Evolutionary conservation across 2,888 invertebrate genomes (phyloP).

Genomic region (Pristionchus exspectatus): DNA sequence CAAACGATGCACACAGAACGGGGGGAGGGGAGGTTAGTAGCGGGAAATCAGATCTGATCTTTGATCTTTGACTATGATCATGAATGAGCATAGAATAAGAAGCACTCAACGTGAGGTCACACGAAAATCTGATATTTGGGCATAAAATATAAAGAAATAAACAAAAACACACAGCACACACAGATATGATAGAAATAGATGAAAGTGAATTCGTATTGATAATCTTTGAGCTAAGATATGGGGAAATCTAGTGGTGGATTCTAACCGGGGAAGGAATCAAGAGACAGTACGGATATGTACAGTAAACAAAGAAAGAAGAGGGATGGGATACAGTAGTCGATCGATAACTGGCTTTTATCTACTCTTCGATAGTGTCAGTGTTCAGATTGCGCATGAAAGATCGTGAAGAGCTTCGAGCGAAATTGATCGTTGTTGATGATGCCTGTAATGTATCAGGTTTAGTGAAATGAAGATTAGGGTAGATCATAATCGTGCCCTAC

Average conservation of each 20-base stretch:
- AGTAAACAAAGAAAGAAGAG: conserved; percentile 14
- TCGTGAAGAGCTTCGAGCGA: conserved; percentile 51
- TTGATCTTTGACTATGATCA: conserved; percentile 40
- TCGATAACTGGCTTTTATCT: conserved; percentile 31
- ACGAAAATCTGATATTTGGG: background rate
- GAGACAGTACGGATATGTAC: conserved; percentile 47
- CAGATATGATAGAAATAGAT: conserved; percentile 9
- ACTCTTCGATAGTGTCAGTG: conserved; percentile 50
- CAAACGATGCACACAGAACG: conserved; percentile 20
- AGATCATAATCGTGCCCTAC: background rate
- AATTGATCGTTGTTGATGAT: conserved; percentile 41
- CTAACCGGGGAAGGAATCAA: conserved; percentile 20
- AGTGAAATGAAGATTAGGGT: background rate
- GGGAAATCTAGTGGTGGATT: background rate
- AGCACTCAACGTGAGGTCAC: conserved; percentile 19
- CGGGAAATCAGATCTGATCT: conserved; percentile 8
- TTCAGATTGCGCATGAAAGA: conserved; percentile 18
- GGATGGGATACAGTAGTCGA: conserved; percentile 25
- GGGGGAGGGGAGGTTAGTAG: background rate
- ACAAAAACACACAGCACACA: conserved; percentile 6
- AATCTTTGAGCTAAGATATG: conserved; percentile 7
- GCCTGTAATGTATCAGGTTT: conserved; percentile 34
- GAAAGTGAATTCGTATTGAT: background rate
- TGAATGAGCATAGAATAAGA: conserved; percentile 34
- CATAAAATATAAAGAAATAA: conserved; percentile 1